phyloP scores from a whole-genome alignment of 2,888 invertebrate genomes.

The Andrena dorsata region DNA sequence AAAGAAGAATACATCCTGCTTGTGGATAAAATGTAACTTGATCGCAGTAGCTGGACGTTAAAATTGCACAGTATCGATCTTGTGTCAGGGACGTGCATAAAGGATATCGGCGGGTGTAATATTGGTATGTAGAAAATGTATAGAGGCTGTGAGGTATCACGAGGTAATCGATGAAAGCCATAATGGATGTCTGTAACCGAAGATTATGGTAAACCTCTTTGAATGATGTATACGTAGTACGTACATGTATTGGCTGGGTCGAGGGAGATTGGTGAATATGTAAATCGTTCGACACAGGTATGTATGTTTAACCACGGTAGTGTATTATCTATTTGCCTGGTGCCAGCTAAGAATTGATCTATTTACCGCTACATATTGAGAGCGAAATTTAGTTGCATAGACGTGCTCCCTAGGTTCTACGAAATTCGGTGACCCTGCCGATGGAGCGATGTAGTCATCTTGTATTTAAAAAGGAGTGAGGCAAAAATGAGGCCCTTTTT shows the following conservation, averaged over 20 bases:
- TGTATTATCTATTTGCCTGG: neutral
- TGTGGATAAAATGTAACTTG: neutral
- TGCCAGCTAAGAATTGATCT: neutral
- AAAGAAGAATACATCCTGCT: neutral
- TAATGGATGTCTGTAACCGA: conserved; percentile 56
- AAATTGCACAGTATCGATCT: conserved; percentile 11
- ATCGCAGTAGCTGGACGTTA: neutral
- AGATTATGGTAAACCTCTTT: conserved; percentile 61
- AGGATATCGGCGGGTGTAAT: neutral
- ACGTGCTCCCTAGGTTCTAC: too few species aligned
- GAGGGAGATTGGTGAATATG: conserved; percentile 48
- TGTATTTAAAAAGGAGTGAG: too few species aligned
- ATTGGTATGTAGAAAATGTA: neutral
- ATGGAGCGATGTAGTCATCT: too few species aligned
- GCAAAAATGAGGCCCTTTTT: too few species aligned
- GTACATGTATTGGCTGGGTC: conserved; percentile 26
- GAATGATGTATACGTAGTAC: conserved; percentile 36
- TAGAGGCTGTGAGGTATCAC: neutral
- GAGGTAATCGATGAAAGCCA: conserved; percentile 49
- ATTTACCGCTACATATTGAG: neutral
- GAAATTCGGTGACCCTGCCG: too few species aligned
- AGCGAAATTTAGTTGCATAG: too few species aligned
- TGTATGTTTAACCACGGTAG: neutral
- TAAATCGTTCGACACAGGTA: conserved; percentile 20
- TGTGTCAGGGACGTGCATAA: neutral